Evolutionary conservation across 2,888 invertebrate species (phyloP).

Genomic region (Eupithecia centaureata): DNA sequence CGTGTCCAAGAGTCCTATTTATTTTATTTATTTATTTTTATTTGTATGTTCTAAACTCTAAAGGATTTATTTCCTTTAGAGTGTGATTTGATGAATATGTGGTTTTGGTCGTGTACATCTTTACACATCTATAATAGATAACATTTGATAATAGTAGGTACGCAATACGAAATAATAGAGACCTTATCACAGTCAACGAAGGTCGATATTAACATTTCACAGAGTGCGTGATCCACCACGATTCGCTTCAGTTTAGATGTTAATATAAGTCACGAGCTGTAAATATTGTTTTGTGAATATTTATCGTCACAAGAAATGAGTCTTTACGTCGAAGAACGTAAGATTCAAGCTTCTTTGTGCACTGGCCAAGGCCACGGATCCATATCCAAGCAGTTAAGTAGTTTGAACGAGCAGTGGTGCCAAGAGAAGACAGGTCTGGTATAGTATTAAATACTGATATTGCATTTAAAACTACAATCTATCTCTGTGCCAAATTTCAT

Average conservation of each 20-base stretch:
- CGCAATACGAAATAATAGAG: not conserved
- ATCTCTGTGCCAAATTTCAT: too few species aligned
- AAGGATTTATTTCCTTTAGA: too few species aligned
- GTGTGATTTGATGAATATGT: not conserved
- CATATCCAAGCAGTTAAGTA: not conserved
- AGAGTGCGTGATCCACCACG: conserved; percentile 16
- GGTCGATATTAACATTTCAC: conserved; percentile 20
- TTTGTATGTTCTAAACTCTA: too few species aligned
- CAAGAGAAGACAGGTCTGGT: not conserved
- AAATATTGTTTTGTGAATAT: conserved; percentile 14
- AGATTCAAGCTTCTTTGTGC: not conserved
- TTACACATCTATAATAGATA: not conserved
- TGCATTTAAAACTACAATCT: too few species aligned
- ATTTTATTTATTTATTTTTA: too few species aligned
- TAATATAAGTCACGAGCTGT: conserved; percentile 19
- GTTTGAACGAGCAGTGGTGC: not conserved
- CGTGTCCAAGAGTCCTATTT: too few species aligned
- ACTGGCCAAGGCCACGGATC: not conserved
- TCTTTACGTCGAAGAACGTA: not conserved
- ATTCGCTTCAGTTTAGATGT: conserved; percentile 12
- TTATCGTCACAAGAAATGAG: not conserved
- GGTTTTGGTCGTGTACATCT: not conserved
- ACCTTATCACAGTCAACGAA: conserved; percentile 13
- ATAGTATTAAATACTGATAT: too few species aligned
- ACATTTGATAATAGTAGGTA: not conserved